Conservation (phyloP, 92 coral and sea anemone genomes). For the Phenganax subtilis region DNA sequence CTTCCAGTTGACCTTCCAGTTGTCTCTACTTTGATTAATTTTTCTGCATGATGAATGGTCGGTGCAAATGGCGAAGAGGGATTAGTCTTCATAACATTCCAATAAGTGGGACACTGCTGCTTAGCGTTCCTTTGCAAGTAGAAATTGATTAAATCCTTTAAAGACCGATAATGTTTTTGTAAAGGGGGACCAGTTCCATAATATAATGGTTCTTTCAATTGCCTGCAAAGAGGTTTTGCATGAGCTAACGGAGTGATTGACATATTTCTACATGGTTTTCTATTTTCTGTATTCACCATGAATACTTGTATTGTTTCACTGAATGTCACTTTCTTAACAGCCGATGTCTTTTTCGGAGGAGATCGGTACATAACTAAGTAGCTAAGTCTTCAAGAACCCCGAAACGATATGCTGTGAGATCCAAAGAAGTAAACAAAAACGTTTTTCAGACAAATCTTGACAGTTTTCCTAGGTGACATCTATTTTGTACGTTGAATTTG, state of each 20-base stretch:
- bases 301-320: conserved; percentile 77
- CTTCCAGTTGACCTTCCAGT: background rate
- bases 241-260: conserved; percentile 13
- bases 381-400: background rate
- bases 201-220: background rate
- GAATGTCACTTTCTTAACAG: conserved; percentile 72
- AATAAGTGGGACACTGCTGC: background rate
- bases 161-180: background rate
- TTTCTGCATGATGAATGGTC: background rate
- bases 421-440: background rate
- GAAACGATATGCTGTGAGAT: background rate
- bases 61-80: background rate
- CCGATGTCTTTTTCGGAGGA: conserved; percentile 4
- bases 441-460: background rate
- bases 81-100: conserved; percentile 15
- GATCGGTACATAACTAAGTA: background rate
- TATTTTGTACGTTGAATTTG: background rate
- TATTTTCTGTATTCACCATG: conserved; percentile 63
- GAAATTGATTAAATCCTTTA: conserved; percentile 16
- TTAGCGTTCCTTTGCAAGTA: conserved; percentile 10
- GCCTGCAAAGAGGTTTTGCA: background rate
- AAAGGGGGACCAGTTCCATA: background rate
- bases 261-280: background rate
- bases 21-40: background rate
- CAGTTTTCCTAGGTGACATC: conserved; percentile 6